These are phyloP conservation scores for Nesidiocoris tenuis DNA, from an alignment of 2,888 invertebrate species.

Conservation along the genomic window DNA sequence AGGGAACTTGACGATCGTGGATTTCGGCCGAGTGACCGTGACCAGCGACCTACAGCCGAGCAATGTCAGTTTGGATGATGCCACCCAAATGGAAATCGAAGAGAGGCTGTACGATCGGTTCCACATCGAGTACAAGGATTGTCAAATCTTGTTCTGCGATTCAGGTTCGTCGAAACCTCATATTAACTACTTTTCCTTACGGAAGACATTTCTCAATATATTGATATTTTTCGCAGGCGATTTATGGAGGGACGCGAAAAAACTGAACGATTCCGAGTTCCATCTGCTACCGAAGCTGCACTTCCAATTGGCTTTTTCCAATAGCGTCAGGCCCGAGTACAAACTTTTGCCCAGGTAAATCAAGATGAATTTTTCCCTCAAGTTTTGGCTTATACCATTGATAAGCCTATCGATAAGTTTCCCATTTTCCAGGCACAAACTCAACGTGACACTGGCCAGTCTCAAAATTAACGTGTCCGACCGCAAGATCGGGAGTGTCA, in stretches of 20 bases:
- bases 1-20: conserved; percentile 69
- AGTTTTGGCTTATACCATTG: not conserved
- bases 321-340: conserved; percentile 71
- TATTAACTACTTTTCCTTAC: not conserved
- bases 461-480: conserved; percentile 76
- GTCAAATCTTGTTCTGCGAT: conserved; percentile 65
- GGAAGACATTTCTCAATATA: not conserved
- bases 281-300: conserved; percentile 72
- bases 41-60: conserved; percentile 72
- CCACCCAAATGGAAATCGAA: conserved; percentile 79
- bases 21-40: conserved; percentile 68
- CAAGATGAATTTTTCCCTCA: not conserved
- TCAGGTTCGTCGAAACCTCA: conserved; percentile 56
- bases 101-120: conserved; percentile 76
- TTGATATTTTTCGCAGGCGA: conserved; percentile 58
- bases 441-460: conserved; percentile 70
- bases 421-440: conserved; percentile 61
- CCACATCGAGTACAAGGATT: conserved; percentile 66
- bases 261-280: conserved; percentile 69
- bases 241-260: conserved; percentile 71
- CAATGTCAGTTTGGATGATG: conserved; percentile 68
- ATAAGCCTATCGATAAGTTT: not conserved
- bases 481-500: conserved; percentile 64
- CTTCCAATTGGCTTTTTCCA: conserved; percentile 68
- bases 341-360: conserved; percentile 65